Base-by-base conservation (phyloP, 2,797 vertebrate genomes). In the Tenualosa ilisha region DNA sequence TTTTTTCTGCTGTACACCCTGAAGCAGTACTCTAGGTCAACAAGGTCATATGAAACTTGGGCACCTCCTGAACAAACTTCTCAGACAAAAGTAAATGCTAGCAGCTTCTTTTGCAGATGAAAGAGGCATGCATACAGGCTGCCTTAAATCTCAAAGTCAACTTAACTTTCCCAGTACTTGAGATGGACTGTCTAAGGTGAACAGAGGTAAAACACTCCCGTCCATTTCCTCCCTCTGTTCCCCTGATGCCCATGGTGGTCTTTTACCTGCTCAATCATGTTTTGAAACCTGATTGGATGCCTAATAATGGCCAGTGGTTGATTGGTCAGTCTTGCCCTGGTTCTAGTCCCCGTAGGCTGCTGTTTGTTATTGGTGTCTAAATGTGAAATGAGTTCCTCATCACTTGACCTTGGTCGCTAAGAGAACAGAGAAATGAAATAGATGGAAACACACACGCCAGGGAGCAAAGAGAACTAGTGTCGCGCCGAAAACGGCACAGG, bases 341-440 rank as follows among this genome's bases (percentile, higher is more conserved):
- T 2, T 50, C 81, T 11, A n/a, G 50, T 53, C 63, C 79, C 53
- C 68, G 50, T 22, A 79, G 72, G 40, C 72, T 68, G 50, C 46
- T 46, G 81, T 43, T 20, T 22, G 1, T 17, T 43, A 50, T 43
- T 37, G 72, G 82, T 26, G 75, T 50, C 51, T 49, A 75, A 82
- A 84, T 86, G 86, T 87, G 81, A 87, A 86, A 87, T 86, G 37
- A 89, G 79, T 22, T 84, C 22, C 84, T 65, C 79, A 53, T 85
- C 56, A 20, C 37, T 50, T 85, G 86, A 89, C 86, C 86, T 89
- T 89, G 86, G n/a, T 3, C 50, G 85, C 43, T 83, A 85, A 85
- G 31, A 85, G 81, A 84, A 82, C 53, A 22, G 75, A 59, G 82
- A 75, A 89, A 65, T 49, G 75, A 86, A 87, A 63, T 61, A 81